Percentiles rank a stretch among this genome's conserved stretches.
Conservation (phyloP, 2,797 vertebrate genomes). For the Ptychadena robeensis region DNA sequence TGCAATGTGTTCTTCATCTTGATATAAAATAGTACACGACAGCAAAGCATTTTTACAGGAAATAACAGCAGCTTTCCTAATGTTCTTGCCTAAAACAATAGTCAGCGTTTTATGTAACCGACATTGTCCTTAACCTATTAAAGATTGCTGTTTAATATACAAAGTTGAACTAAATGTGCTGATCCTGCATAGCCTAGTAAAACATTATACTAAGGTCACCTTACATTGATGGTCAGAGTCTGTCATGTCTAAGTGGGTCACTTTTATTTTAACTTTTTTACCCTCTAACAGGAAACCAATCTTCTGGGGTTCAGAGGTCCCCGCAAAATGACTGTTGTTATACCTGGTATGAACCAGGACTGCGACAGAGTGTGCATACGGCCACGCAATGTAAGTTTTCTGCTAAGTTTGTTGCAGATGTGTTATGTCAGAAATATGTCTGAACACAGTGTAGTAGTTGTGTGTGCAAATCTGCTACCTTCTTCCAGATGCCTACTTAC, state of each 20-base stretch:
- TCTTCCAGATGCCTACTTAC: no score
- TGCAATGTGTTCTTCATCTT: no score
- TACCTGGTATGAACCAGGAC: constrained; percentile 81
- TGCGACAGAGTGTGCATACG: constrained; percentile 79
- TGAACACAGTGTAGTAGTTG: no score
- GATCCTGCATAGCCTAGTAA: constrained; percentile 41
- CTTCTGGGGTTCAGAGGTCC: constrained; percentile 86
- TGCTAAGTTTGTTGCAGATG: background rate
- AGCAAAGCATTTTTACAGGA: no score
- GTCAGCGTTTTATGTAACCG: constrained; percentile 39
- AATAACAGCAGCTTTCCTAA: no score
- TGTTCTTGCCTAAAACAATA: background rate
- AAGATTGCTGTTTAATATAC: constrained; percentile 13
- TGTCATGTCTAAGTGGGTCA: background rate
- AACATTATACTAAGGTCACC: constrained; percentile 17
- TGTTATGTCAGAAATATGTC: no score
- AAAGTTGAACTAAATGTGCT: constrained; percentile 49
- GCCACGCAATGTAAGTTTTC: constrained; percentile 78
- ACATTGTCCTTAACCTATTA: constrained; percentile 38
- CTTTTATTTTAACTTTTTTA: background rate
- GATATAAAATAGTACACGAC: no score
- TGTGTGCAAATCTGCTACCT: no score
- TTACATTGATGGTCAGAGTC: background rate
- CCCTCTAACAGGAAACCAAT: constrained; percentile 80
- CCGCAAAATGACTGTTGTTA: constrained; percentile 86